Evolutionary conservation across 92 coral and sea anemone genomes (phyloP), one percentile per base, ranked within the genome.

Genomic region (Metridium senile): DNA sequence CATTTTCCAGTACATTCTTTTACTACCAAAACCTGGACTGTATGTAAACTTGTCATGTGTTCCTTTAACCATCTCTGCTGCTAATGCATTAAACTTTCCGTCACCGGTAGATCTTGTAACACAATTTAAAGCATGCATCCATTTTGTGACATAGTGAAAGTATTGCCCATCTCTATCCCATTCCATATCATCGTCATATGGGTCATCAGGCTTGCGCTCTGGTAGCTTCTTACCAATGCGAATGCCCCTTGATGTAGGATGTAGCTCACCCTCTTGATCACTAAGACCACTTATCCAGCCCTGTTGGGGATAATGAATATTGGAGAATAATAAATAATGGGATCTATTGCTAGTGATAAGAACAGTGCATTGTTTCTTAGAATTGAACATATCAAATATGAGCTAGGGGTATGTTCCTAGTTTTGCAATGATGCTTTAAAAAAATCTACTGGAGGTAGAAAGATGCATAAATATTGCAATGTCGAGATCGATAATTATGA

Each of bases 1-100:
- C 91, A 87, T 87, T 72, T 87, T 87, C 91, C 91, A 87, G 43
- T 82, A 87, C 91, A 87, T 87, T 51, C 91, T 78, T 68, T 87
- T 87, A 45, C 58, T 74, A 31, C 84, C 81, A 25, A 73, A 74
- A 0, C 82, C 86, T 58, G 63, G 23, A n/a, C 63, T 66, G 74
- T 87, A 87, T 9, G 87, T 77, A 49, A 87, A 87, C 78, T 78
- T 82, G 56, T 70, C 57, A 28, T 87, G 91, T 25, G 84, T 79
- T 1, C 87, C 86, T 62, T 73, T 75, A 18, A 79, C 91, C 71
- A 87, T 72, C 33, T 87, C 91, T 31, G 91, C 84, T 33, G 87
- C 91, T 79, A 77, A 67, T 1, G n/a, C 70, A 33, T 73, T 71
- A 75, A 75, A 86, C 35, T 57, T 30, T 19, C 18, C 13, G 17